phyloP scores from a whole-genome alignment of 2,888 invertebrate species.

The Heterodera filipjevi region DNA sequence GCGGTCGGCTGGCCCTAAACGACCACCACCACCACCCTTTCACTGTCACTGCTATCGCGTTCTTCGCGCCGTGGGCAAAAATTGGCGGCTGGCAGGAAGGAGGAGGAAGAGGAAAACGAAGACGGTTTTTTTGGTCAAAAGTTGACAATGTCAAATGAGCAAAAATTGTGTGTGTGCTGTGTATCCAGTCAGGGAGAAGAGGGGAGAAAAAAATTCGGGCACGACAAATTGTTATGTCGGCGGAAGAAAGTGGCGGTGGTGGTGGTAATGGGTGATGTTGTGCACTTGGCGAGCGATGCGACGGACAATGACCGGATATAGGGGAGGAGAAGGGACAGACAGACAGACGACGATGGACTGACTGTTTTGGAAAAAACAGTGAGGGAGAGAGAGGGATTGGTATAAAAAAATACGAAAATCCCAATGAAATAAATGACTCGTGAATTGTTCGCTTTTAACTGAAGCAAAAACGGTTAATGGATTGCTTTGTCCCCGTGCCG shows the following conservation, averaged over 20 bases:
- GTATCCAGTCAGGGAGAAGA: neutral
- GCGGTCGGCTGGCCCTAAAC: neutral
- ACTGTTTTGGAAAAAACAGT: too few species aligned
- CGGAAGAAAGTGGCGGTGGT: neutral
- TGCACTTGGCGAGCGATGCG: neutral
- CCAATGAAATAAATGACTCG: too few species aligned
- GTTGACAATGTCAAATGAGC: neutral
- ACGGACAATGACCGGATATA: neutral
- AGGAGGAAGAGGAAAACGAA: too few species aligned
- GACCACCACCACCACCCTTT: neutral
- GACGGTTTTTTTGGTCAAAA: neutral
- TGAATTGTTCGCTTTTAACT: too few species aligned
- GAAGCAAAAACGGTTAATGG: too few species aligned
- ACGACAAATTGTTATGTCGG: neutral
- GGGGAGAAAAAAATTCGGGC: neutral
- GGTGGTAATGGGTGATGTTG: neutral
- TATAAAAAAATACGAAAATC: too few species aligned
- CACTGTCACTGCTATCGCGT: neutral
- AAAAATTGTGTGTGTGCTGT: neutral
- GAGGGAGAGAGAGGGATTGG: too few species aligned
- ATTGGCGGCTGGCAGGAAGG: neutral
- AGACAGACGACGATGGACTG: neutral
- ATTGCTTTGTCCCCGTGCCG: too few species aligned
- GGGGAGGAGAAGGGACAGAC: neutral
- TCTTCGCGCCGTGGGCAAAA: neutral